A percentile compares a stretch with the other conserved stretches of the same genome.
These are phyloP conservation scores for Habroteleia sp. DNA, from an alignment of 2,888 invertebrate genomes.

Conservation along the genomic window DNA sequence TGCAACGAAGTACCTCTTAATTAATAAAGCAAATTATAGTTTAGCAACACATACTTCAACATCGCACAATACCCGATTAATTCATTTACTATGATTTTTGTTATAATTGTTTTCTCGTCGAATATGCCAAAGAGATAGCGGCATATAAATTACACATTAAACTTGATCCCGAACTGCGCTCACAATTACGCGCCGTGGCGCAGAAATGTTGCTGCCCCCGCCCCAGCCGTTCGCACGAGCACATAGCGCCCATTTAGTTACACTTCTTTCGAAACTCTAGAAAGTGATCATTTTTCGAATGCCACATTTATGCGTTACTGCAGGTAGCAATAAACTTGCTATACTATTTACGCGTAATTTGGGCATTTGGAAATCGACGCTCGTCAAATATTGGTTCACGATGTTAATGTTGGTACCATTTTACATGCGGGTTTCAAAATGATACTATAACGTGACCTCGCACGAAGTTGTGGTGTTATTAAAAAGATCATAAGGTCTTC, in stretches of 20 bases:
- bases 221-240: slow-evolving; percentile 15
- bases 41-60: slow-evolving; percentile 1
- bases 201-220: slow-evolving; percentile 24
- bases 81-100: slow-evolving; percentile 33
- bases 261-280: slow-evolving; percentile 62
- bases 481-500: no score
- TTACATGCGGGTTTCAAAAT: slow-evolving; percentile 5
- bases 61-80: slow-evolving; percentile 27
- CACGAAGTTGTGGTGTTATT: no score
- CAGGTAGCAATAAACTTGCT: slow-evolving; percentile 34
- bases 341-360: slow-evolving; percentile 30
- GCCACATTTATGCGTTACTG: slow-evolving; percentile 50
- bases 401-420: background rate
- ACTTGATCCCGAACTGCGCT: slow-evolving; percentile 48
- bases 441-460: no score
- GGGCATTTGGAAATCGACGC: slow-evolving; percentile 25
- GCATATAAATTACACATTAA: slow-evolving; percentile 60
- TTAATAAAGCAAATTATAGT: slow-evolving; percentile 48
- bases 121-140: slow-evolving; percentile 27
- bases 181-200: slow-evolving; percentile 25
- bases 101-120: slow-evolving; percentile 45
- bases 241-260: slow-evolving; percentile 20
- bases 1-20: slow-evolving; percentile 9
- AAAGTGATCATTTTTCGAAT: slow-evolving; percentile 61
- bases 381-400: slow-evolving; percentile 1